Evolutionary conservation across 2,888 invertebrate species (phyloP), one percentile per base, ranked within the genome.

Genomic region (Perizoma flavofasciatum): DNA sequence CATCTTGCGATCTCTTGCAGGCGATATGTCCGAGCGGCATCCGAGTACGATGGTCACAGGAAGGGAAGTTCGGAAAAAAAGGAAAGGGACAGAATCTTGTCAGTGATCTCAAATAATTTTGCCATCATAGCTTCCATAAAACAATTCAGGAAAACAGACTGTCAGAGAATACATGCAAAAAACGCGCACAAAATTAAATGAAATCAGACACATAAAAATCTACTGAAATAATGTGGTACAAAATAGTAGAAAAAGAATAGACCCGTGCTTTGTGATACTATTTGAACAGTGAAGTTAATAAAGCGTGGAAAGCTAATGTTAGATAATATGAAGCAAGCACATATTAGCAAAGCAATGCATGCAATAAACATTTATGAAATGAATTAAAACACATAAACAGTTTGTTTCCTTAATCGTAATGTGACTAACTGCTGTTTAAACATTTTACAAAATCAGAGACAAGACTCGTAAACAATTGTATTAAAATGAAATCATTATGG

Each of bases 51-150:
- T 81, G 77, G 73, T 79, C 77, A 79, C 71, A 68, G 62, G 68
- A 70, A 68, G 70, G 75, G 72, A 72, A 77, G 73, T 73, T 71
- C 71, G 68, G 77, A 77, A 75, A 77, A 39, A 74, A 76, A 72
- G 77, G 75, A 76, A 59, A 78, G 78, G 75, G 69, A 61, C 76
- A 87, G 88, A 89, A 88, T 89, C 91, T 91, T 90, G 91, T 88
- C 91, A 79, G 91, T 91, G 91, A 91, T 91, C 90, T 90, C 88
- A 89, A 81, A 83, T 90, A 89, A 89, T 87, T 90, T 88, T 86
- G 86, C 66, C 65, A 51, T 64, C 45, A 62, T 61, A 45, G 55
- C 35, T 50, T 58, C 35, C 37, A 55, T 51, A 33, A 51, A 44
- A 63, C 55, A 65, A 68, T 68, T 68, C 66, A 66, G 69, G 69